These are phyloP conservation scores for Tenthredo notha DNA, from an alignment of 2,888 invertebrate species.

Conservation along the genomic window DNA sequence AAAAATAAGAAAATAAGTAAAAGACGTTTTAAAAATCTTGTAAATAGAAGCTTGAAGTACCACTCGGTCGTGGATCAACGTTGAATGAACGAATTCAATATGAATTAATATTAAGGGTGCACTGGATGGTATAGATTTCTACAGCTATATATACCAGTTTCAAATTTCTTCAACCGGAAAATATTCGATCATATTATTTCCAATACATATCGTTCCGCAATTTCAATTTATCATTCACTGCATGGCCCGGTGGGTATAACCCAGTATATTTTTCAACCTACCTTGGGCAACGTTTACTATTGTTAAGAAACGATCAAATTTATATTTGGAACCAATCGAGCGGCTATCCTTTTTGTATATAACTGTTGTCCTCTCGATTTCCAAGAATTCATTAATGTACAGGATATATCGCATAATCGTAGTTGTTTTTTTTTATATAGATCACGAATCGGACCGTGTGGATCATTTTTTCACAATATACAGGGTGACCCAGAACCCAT, in stretches of 20 bases:
- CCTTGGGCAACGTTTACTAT: not conserved
- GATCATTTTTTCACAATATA: no score
- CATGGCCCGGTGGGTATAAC: not conserved
- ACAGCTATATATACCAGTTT: not conserved
- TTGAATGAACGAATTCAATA: slow-evolving; percentile 48
- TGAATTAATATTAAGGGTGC: slow-evolving; percentile 28
- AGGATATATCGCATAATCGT: not conserved
- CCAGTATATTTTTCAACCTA: not conserved
- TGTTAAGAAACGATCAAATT: not conserved
- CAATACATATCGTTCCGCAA: not conserved
- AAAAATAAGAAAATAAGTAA: not conserved
- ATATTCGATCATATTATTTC: slow-evolving; percentile 39
- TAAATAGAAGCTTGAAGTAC: slow-evolving; percentile 13
- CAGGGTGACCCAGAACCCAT: no score
- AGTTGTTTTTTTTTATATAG: not conserved
- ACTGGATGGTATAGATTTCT: not conserved
- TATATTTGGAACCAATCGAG: slow-evolving; percentile 29
- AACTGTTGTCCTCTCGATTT: slow-evolving; percentile 2
- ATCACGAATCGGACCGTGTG: slow-evolving; percentile 6
- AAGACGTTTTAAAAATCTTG: not conserved
- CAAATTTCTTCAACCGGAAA: slow-evolving; percentile 33
- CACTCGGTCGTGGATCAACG: slow-evolving; percentile 2
- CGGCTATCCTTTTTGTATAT: slow-evolving; percentile 1
- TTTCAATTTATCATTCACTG: slow-evolving; percentile 6
- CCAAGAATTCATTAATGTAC: not conserved